A percentile compares a stretch with the other conserved stretches of the same genome.
phyloP scores from a whole-genome alignment of 2,888 invertebrate genomes.

The Vanessa cardui region DNA sequence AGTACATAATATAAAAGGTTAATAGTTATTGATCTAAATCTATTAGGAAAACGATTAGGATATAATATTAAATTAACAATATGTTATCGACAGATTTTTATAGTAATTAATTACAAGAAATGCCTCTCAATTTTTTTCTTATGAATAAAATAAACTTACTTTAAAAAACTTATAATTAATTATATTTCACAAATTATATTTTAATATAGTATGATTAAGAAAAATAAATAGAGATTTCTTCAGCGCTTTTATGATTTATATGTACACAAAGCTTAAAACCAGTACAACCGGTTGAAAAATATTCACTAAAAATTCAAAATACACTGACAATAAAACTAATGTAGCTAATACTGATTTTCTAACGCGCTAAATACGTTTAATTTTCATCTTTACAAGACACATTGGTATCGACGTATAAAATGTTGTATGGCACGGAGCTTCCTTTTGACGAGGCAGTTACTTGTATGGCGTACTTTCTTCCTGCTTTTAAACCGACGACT shows the following conservation, averaged over 20 bases:
- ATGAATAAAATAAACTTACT: slow-evolving; percentile 8
- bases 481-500: slow-evolving; percentile 62
- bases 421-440: slow-evolving; percentile 65
- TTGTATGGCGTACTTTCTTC: slow-evolving; percentile 71
- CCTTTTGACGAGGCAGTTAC: slow-evolving; percentile 68
- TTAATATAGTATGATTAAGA: background rate
- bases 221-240: slow-evolving; percentile 25
- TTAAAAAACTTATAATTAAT: slow-evolving; percentile 16
- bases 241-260: slow-evolving; percentile 17
- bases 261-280: slow-evolving; percentile 16
- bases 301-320: slow-evolving; percentile 17
- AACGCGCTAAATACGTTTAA: slow-evolving; percentile 9
- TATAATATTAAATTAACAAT: slow-evolving; percentile 7
- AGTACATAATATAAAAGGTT: slow-evolving; percentile 15
- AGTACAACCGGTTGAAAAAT: slow-evolving; percentile 21
- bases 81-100: slow-evolving; percentile 8
- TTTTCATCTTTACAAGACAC: slow-evolving; percentile 62
- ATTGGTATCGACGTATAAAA: slow-evolving; percentile 69
- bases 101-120: slow-evolving; percentile 20
- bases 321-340: slow-evolving; percentile 31
- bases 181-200: slow-evolving; percentile 15
- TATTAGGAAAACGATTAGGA: slow-evolving; percentile 16
- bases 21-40: slow-evolving; percentile 4
- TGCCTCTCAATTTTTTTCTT: slow-evolving; percentile 27
- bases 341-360: slow-evolving; percentile 46